These are phyloP conservation scores for Oryctes rhinoceros DNA, from an alignment of 1,140 invertebrate genomes.

Conservation along the genomic window DNA sequence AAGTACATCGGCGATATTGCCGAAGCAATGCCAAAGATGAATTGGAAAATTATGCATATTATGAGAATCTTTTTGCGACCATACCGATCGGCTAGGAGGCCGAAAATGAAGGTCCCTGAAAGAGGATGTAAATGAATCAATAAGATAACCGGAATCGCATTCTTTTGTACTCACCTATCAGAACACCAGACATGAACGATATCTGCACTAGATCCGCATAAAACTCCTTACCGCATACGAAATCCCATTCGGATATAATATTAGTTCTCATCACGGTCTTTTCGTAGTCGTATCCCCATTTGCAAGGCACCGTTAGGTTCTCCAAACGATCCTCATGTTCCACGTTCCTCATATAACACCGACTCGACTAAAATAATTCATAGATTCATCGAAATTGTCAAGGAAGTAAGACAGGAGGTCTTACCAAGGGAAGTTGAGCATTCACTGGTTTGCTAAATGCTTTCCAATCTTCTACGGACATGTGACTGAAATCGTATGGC, in stretches of 20 bases:
- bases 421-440: neutral
- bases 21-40: constrained; percentile 66
- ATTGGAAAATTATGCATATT: constrained; percentile 65
- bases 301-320: constrained; percentile 46
- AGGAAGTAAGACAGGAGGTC: neutral
- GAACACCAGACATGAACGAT: constrained; percentile 64
- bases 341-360: constrained; percentile 28
- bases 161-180: constrained; percentile 57
- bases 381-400: neutral
- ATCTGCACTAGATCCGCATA: constrained; percentile 64
- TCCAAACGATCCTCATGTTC: neutral
- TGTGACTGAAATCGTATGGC: constrained; percentile 57
- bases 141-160: neutral
- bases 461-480: constrained; percentile 56
- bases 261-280: constrained; percentile 60
- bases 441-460: constrained; percentile 11
- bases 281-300: constrained; percentile 63
- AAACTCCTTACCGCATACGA: constrained; percentile 63
- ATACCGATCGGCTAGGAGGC: constrained; percentile 64
- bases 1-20: constrained; percentile 70
- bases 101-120: constrained; percentile 65
- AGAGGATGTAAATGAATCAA: constrained; percentile 40
- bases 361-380: neutral
- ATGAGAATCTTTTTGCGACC: constrained; percentile 55
- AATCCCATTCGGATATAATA: constrained; percentile 64